phyloP scores from a whole-genome alignment of 37 sponge, comb jelly and placozoan species.

The Eunapius fragilis region DNA sequence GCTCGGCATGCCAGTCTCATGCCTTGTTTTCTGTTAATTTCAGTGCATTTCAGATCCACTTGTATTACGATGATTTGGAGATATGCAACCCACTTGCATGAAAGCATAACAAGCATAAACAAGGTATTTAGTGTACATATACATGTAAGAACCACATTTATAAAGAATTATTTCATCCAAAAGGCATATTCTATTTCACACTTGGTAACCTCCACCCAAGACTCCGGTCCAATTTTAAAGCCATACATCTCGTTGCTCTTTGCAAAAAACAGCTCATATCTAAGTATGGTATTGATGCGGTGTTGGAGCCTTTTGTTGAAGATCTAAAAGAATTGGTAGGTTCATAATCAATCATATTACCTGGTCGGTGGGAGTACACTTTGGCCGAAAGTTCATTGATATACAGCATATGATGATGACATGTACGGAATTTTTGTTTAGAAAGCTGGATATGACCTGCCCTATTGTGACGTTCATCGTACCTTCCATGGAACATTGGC shows the following conservation, averaged over 20 bases:
- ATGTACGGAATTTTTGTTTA: not conserved
- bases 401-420: not conserved
- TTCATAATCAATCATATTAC: not conserved
- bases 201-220: conserved; percentile 41
- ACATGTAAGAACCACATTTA: not conserved
- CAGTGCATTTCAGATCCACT: conserved; percentile 44
- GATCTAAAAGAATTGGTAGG: conserved; percentile 47
- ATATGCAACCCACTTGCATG: conserved; percentile 57
- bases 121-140: too few species aligned
- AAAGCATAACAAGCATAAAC: conserved; percentile 35
- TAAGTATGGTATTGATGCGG: conserved; percentile 31
- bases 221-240: conserved; percentile 17
- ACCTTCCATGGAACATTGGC: conserved; percentile 33
- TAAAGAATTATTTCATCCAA: not conserved
- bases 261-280: not conserved
- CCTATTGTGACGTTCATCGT: not conserved
- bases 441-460: conserved; percentile 17
- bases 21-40: conserved; percentile 25
- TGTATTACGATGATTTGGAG: conserved; percentile 73
- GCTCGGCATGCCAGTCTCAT: conserved; percentile 18
- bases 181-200: conserved; percentile 50
- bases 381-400: too few species aligned
- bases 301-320: conserved; percentile 37
- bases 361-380: not conserved
- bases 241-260: conserved; percentile 34